phyloP scores from a whole-genome alignment of 64 coral and sea anemone species.

The Porites australiensis region DNA sequence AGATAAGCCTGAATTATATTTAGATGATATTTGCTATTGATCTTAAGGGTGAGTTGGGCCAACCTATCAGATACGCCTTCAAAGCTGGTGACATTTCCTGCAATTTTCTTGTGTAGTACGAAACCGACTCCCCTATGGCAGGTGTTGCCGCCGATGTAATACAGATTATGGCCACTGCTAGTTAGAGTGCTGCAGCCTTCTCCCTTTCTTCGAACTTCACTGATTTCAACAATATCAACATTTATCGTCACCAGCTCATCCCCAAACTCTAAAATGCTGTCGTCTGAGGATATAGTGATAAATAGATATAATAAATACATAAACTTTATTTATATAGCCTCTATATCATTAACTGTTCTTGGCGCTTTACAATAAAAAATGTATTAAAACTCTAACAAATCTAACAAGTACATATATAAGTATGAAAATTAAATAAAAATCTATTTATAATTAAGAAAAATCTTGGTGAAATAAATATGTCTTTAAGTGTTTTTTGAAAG shows the following conservation, averaged over 20 bases:
- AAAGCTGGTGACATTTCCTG: neutral
- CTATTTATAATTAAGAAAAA: too few relatives aligned
- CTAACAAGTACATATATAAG: too few relatives aligned
- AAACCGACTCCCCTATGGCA: neutral
- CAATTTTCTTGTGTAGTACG: neutral
- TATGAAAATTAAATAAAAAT: too few relatives aligned
- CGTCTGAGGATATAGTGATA: neutral
- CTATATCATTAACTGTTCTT: too few relatives aligned
- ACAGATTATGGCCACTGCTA: neutral
- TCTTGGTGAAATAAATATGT: too few relatives aligned
- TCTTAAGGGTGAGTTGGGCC: neutral
- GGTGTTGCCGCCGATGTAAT: neutral
- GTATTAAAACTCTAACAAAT: too few relatives aligned
- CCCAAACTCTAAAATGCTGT: neutral
- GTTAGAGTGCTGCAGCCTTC: neutral
- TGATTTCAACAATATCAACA: neutral
- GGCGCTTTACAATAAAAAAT: too few relatives aligned
- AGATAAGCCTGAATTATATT: neutral
- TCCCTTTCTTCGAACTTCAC: neutral
- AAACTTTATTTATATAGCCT: too few relatives aligned
- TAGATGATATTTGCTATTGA: neutral
- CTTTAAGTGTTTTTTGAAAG: too few relatives aligned
- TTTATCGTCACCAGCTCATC: neutral
- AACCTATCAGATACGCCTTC: neutral
- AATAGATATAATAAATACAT: too few relatives aligned